Evolutionary conservation across 2,797 vertebrate genomes (phyloP).

Genomic region (Sebastes kiyomatsui): DNA sequence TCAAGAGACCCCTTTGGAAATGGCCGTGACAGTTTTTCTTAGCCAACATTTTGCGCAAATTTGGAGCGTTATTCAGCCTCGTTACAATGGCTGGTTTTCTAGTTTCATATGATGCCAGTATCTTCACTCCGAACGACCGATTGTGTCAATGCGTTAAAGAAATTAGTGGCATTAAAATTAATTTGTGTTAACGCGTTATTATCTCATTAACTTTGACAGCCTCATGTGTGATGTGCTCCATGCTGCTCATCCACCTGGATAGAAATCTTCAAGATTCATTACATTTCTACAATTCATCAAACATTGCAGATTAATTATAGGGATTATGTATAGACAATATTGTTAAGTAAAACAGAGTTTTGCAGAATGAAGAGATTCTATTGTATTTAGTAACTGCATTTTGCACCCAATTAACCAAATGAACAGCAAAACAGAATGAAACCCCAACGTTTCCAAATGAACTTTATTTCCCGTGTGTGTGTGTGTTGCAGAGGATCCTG

Average conservation of each 20-base stretch:
- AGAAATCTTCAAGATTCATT: not conserved
- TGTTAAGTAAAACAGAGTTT: not conserved
- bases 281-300: not conserved
- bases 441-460: not conserved
- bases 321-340: not conserved
- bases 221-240: not conserved
- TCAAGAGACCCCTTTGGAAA: no score
- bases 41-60: no score
- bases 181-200: no score
- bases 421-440: not conserved
- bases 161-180: no score
- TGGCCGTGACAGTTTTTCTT: no score
- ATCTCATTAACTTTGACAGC: no score
- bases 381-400: not conserved
- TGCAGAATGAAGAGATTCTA: not conserved
- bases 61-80: no score
- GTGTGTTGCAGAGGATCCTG: constrained; percentile 77
- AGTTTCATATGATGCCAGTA: no score
- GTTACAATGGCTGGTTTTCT: no score
- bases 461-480: not conserved
- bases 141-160: no score
- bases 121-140: no score
- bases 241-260: not conserved
- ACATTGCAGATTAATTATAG: not conserved
- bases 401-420: not conserved